Conservation (phyloP, 2,888 invertebrate genomes). For the Magallana nippona region DNA sequence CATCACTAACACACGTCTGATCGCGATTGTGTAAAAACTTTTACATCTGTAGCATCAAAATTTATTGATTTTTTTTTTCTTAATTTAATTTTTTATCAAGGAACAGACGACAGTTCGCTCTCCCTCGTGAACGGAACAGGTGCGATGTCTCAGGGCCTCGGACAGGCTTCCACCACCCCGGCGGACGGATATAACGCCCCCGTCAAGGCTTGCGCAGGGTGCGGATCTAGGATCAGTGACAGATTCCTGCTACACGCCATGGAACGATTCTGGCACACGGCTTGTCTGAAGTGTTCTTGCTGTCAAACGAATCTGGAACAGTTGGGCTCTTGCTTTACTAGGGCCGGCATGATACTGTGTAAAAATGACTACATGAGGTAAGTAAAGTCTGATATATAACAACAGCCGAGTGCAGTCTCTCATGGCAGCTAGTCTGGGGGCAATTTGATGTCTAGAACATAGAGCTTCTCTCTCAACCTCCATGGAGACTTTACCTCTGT, state of each 20-base stretch:
- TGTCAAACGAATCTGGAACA: slow-evolving; percentile 94
- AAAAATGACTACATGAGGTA: slow-evolving; percentile 97
- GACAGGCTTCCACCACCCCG: slow-evolving; percentile 38
- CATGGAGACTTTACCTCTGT: no score
- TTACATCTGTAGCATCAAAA: background rate
- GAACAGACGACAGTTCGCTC: slow-evolving; percentile 49
- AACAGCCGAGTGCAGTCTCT: no score
- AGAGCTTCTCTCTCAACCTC: no score
- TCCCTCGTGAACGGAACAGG: slow-evolving; percentile 46
- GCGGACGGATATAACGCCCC: slow-evolving; percentile 40
- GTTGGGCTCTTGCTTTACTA: slow-evolving; percentile 94
- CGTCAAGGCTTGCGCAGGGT: slow-evolving; percentile 89
- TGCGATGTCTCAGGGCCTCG: slow-evolving; percentile 44
- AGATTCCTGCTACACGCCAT: slow-evolving; percentile 94
- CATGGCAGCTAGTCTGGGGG: no score
- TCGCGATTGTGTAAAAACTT: background rate
- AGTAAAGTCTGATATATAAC: slow-evolving; percentile 77
- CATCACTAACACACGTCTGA: background rate
- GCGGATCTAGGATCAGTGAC: slow-evolving; percentile 93
- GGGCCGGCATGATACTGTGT: slow-evolving; percentile 96
- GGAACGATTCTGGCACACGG: slow-evolving; percentile 97
- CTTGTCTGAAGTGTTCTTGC: slow-evolving; percentile 95
- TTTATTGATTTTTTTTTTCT: slow-evolving; percentile 32
- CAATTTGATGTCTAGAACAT: no score
- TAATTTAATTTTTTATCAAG: slow-evolving; percentile 38